Percentiles rank a stretch among this genome's conserved stretches.
phyloP scores from a whole-genome alignment of 2,888 invertebrate species.

The Phytoseiulus persimilis region DNA sequence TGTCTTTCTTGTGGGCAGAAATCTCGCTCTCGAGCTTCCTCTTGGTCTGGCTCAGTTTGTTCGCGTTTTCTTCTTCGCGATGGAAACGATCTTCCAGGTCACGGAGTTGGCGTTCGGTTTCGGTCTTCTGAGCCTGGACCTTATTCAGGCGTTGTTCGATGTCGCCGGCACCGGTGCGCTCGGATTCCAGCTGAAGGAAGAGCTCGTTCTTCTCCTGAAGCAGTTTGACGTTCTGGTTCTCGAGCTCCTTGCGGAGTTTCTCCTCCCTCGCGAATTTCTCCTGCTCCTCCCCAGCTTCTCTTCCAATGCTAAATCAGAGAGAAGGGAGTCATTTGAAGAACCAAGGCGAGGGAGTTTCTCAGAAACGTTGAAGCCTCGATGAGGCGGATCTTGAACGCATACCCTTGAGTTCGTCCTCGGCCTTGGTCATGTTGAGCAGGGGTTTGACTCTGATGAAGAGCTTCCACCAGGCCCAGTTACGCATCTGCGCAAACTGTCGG shows the following conservation, averaged over 20 bases:
- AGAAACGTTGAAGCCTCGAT: neutral
- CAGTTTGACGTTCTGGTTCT: conserved; percentile 82
- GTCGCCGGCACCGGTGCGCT: conserved; percentile 83
- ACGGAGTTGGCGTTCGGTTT: conserved; percentile 84
- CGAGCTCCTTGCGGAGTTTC: conserved; percentile 92
- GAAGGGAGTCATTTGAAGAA: neutral
- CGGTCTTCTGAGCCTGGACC: conserved; percentile 87
- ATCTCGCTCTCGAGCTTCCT: conserved; percentile 95
- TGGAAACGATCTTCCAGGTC: conserved; percentile 93
- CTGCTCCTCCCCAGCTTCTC: conserved; percentile 91
- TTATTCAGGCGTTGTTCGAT: conserved; percentile 87
- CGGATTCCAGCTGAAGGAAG: conserved; percentile 77
- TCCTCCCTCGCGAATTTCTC: conserved; percentile 88
- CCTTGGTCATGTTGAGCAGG: conserved; percentile 93
- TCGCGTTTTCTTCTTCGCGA: conserved; percentile 94
- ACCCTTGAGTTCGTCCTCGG: conserved; percentile 93
- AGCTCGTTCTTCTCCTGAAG: conserved; percentile 88
- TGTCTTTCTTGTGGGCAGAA: conserved; percentile 87
- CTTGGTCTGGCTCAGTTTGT: conserved; percentile 85
- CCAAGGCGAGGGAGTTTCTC: neutral
- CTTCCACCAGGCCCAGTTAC: conserved; percentile 99
- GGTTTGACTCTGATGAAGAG: conserved; percentile 99
- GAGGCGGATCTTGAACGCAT: neutral
- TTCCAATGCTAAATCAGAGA: conserved; percentile 62
- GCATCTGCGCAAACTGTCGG: conserved; percentile 95